phyloP scores from a whole-genome alignment of 1,140 invertebrate species.

The Anastatus disparis region DNA sequence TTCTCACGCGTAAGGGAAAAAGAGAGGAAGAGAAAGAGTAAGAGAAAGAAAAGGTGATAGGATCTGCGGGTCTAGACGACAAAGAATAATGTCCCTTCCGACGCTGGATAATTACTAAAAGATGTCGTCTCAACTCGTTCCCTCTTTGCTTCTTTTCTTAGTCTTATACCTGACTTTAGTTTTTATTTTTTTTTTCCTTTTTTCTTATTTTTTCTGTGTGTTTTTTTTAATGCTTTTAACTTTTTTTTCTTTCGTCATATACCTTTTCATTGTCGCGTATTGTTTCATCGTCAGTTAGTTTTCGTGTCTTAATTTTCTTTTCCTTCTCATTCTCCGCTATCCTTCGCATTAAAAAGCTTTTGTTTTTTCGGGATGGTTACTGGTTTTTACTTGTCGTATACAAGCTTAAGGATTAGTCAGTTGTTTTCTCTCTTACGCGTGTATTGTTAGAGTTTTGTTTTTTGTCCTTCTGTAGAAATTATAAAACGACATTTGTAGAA shows the following conservation, averaged over 20 bases:
- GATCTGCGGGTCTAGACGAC: conserved; percentile 7
- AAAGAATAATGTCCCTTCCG: conserved; percentile 6
- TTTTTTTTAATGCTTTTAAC: background rate
- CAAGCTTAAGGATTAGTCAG: background rate
- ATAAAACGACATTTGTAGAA: background rate
- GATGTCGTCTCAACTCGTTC: conserved; percentile 3
- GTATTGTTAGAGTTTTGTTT: background rate
- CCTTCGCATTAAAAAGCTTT: background rate
- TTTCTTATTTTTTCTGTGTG: too few relatives aligned
- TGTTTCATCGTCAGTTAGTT: background rate
- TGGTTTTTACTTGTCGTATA: too few relatives aligned
- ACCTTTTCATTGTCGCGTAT: background rate
- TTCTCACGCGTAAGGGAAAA: too few relatives aligned
- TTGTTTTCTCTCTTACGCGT: too few relatives aligned
- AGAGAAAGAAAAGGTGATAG: background rate
- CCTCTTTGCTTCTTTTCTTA: background rate
- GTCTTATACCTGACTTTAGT: background rate
- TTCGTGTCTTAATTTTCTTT: background rate
- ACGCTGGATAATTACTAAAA: conserved; percentile 5
- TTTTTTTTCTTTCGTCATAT: background rate
- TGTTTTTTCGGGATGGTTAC: background rate
- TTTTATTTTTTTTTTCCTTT: background rate
- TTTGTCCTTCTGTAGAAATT: background rate
- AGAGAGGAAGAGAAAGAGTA: too few relatives aligned
- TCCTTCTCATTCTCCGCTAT: too few relatives aligned